Evolutionary conservation across 2,797 vertebrate genomes (phyloP).

Genomic region (Triplophysa yarkandensis): DNA sequence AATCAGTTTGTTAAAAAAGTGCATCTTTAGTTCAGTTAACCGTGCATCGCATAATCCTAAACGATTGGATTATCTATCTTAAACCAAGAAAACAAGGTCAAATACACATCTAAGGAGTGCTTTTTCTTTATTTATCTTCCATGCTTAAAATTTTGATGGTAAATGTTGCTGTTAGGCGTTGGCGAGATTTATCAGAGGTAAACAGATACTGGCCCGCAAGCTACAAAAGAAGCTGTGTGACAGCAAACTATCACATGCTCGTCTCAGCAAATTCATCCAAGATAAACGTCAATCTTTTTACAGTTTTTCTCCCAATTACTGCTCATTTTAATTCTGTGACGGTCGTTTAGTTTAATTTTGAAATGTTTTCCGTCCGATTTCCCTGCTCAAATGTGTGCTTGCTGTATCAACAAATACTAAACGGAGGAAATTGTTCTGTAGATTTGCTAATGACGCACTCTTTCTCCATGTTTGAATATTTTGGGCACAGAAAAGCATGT

Average conservation of each 20-base stretch:
- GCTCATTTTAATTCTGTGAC: constrained; percentile 25
- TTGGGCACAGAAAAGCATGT: constrained; percentile 38
- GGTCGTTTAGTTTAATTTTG: neutral
- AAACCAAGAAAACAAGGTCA: constrained; percentile 51
- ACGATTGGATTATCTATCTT: constrained; percentile 61
- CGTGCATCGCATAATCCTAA: constrained; percentile 50
- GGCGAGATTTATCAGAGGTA: constrained; percentile 71
- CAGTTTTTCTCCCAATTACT: constrained; percentile 38
- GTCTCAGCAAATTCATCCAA: constrained; percentile 49
- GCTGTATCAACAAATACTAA: constrained; percentile 46
- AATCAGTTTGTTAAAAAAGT: too few relatives aligned
- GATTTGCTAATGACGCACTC: constrained; percentile 45
- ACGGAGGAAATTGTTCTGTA: constrained; percentile 49
- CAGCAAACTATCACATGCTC: constrained; percentile 57
- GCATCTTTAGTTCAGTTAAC: constrained; percentile 24
- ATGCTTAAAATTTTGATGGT: constrained; percentile 66
- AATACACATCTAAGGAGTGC: constrained; percentile 57
- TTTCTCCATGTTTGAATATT: constrained; percentile 30
- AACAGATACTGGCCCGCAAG: constrained; percentile 68
- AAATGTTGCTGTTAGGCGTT: constrained; percentile 62
- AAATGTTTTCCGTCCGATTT: neutral
- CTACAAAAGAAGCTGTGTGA: constrained; percentile 51
- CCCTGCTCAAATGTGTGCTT: constrained; percentile 22
- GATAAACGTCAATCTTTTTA: constrained; percentile 50
- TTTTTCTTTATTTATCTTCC: constrained; percentile 37